A percentile compares a stretch with the other conserved stretches of the same genome.
Conservation (phyloP, 2,113 vertebrate species). For the Martes martes region DNA sequence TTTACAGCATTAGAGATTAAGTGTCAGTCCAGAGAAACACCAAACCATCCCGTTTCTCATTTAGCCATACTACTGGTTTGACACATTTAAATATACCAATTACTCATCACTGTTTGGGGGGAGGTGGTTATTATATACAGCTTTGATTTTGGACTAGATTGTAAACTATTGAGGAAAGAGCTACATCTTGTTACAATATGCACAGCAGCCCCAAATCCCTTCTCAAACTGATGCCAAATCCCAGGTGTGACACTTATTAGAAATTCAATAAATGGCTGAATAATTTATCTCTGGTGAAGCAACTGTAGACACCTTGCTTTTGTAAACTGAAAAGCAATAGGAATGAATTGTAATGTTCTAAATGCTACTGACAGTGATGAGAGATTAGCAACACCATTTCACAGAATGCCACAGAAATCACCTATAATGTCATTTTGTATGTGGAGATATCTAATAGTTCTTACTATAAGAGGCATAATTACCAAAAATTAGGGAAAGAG, state of each 20-base stretch:
- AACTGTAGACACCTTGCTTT: neutral
- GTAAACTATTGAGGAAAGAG: neutral
- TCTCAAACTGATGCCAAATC: conserved; percentile 19
- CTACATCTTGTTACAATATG: neutral
- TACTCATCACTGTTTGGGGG: neutral
- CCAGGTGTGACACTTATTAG: neutral
- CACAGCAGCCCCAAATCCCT: neutral
- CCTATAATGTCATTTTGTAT: neutral
- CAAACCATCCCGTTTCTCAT: neutral
- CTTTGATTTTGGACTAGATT: neutral
- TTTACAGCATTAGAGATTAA: neutral
- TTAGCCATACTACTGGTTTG: neutral
- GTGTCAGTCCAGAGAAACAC: neutral
- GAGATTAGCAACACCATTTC: neutral
- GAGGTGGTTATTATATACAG: neutral
- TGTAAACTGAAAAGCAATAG: neutral
- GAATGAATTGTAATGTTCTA: neutral
- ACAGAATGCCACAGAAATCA: neutral
- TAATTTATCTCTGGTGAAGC: neutral
- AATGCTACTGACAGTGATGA: neutral
- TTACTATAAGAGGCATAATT: neutral
- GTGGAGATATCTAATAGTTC: neutral
- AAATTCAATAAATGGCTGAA: neutral
- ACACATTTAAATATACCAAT: neutral
- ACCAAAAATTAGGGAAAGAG: neutral